Evolutionary conservation across 2,888 invertebrate species (phyloP).

Genomic region (Dusona sp.): DNA sequence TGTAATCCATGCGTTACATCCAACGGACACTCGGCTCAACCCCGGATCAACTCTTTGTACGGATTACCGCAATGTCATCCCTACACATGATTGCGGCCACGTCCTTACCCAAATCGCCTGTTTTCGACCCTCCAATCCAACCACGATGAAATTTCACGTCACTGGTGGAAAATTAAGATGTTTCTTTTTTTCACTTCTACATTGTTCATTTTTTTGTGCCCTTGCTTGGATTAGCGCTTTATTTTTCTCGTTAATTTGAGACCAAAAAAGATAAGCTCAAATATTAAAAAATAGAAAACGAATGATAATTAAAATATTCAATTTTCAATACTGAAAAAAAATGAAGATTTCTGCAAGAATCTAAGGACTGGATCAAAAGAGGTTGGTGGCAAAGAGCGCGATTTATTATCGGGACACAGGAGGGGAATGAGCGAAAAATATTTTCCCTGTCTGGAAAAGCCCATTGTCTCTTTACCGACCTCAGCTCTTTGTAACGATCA

Average conservation of each 20-base stretch:
- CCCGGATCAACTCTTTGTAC: constrained; percentile 83
- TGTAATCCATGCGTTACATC: constrained; percentile 61
- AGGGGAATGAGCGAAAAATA: constrained; percentile 74
- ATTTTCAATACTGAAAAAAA: neutral
- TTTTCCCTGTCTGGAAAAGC: constrained; percentile 74
- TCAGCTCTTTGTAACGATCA: constrained; percentile 70
- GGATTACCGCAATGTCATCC: constrained; percentile 82
- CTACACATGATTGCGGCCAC: constrained; percentile 75
- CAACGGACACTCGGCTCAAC: constrained; percentile 79
- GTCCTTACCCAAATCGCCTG: constrained; percentile 37
- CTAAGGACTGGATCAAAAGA: neutral
- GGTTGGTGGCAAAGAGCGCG: constrained; percentile 33
- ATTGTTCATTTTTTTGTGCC: neutral
- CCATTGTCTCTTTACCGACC: constrained; percentile 74
- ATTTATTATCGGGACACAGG: constrained; percentile 70
- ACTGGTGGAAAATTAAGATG: neutral
- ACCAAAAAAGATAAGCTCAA: neutral
- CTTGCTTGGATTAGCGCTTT: neutral
- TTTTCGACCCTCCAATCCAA: constrained; percentile 19
- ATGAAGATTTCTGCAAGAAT: constrained; percentile 11
- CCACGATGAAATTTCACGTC: neutral
- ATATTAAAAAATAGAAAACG: neutral
- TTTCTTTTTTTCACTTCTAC: neutral
- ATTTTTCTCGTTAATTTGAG: no score
- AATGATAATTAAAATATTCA: neutral